Base-by-base conservation (phyloP, 2,888 invertebrate genomes). In the Omphaloscelis lunosa region DNA sequence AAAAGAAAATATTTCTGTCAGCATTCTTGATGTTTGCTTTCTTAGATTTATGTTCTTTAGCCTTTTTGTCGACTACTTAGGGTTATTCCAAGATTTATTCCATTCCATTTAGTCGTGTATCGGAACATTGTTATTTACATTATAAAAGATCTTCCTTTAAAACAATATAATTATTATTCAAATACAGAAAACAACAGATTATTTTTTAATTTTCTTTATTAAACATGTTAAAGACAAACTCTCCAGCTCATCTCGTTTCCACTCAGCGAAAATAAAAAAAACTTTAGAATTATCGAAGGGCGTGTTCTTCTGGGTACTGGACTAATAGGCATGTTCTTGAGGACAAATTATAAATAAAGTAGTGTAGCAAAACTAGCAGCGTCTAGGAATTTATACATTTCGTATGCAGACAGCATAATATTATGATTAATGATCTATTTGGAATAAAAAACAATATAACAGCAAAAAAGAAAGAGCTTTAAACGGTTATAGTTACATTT, bases 1-100 rank as follows among this genome's bases (percentile, higher is more conserved):
- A 69, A 76, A 79, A 59, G 70, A 70, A 59, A 79, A 79, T 59
- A 79, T 69, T 77, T 79, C 15, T 34, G 20, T 59, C 41, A 77
- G 59, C 29, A 68, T 69, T 79, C 29, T 79, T 68, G 41, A 51
- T 27, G n/a, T 59, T 79, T 41, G 20, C 20, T 34, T 41, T 59
- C 29, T 59, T 51, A 41, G 11, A 15, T 72, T 69, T 59, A 78
- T 67, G 68, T 79, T 41, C 29, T n/a, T 68, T 34, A 41, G 17
- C 17, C 17, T 69, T 59, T 58, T 69, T 41, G 58, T 59, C 11
- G 29, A 41, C 58, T 51, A 20, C 41, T 34, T 20, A 51, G 79
- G 48, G 58, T 41, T 79, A 69, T 34, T 69, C 29, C n/a, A 77
- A 41, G 51, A 79, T n/a, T 79, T 20, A 29, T 79, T 77, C 20